Evolutionary conservation across 2,888 invertebrate species (phyloP).

Genomic region (Sphaerophoria rueppellii): DNA sequence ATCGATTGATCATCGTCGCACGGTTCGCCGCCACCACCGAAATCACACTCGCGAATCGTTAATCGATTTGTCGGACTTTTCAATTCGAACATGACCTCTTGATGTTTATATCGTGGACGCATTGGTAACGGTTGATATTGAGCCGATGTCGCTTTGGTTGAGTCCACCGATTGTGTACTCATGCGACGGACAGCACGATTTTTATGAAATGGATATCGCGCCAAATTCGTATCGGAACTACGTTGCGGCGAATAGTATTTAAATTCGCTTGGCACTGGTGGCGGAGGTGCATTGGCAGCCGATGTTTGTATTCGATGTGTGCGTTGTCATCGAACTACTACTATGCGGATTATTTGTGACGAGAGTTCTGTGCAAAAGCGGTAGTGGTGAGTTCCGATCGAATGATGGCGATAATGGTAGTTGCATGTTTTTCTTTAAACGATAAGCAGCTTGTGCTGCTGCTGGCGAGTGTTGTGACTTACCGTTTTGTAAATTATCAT

Average conservation of each 20-base stretch:
- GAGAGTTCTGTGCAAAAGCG: conserved; percentile 79
- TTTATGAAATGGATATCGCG: conserved; percentile 81
- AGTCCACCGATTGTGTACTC: conserved; percentile 81
- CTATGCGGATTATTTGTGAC: conserved; percentile 66
- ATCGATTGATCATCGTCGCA: conserved; percentile 82
- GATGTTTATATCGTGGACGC: conserved; percentile 80
- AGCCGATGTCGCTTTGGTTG: conserved; percentile 79
- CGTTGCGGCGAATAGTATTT: conserved; percentile 82
- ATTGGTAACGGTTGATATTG: conserved; percentile 81
- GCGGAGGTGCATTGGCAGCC: conserved; percentile 79
- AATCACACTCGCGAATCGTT: conserved; percentile 82
- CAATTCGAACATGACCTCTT: conserved; percentile 81
- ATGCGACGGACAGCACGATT: conserved; percentile 80
- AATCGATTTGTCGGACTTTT: conserved; percentile 81
- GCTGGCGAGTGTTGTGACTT: conserved; percentile 81
- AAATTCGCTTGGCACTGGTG: conserved; percentile 81
- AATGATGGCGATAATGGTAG: conserved; percentile 81
- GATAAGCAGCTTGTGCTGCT: conserved; percentile 79
- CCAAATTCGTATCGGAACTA: conserved; percentile 78
- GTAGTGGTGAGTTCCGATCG: conserved; percentile 81
- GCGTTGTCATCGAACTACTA: conserved; percentile 68
- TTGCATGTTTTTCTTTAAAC: conserved; percentile 79
- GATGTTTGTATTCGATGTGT: conserved; percentile 78
- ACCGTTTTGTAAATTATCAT: conserved; percentile 83
- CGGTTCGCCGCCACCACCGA: conserved; percentile 82